A percentile compares a stretch with the other conserved stretches of the same genome.
Evolutionary conservation across 2,113 vertebrate species (phyloP).

Genomic region (Tyrannus savana): DNA sequence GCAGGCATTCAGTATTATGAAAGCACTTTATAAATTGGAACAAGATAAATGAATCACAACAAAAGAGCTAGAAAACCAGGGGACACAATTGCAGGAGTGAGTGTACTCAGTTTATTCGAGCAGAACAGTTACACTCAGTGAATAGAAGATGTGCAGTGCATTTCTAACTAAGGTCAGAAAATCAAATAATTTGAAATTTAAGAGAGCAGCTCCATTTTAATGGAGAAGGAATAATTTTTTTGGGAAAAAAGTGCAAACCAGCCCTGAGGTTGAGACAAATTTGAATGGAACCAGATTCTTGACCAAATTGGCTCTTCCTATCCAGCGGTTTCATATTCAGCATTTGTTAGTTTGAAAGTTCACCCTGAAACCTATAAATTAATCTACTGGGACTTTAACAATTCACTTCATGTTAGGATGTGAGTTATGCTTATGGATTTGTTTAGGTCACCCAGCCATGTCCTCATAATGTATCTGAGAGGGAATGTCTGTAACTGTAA

Average conservation of each 20-base stretch:
- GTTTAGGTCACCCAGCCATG: conserved; percentile 39
- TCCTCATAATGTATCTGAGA: conserved; percentile 33
- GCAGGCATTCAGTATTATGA: conserved; percentile 54
- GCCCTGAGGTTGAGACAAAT: neutral
- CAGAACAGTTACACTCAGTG: conserved; percentile 38
- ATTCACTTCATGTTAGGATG: conserved; percentile 21
- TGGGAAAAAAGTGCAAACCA: neutral
- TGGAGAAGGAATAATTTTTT: conserved; percentile 7
- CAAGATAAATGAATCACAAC: conserved; percentile 61
- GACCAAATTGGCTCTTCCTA: neutral
- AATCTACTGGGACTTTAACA: conserved; percentile 29
- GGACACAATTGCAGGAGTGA: conserved; percentile 36
- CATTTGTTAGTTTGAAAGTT: conserved; percentile 46
- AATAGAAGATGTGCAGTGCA: conserved; percentile 45
- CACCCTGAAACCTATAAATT: conserved; percentile 35
- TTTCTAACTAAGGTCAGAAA: conserved; percentile 48
- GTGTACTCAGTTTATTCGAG: conserved; percentile 44
- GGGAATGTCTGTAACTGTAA: conserved; percentile 35
- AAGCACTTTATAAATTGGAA: conserved; percentile 53
- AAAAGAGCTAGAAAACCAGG: conserved; percentile 43
- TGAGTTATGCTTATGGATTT: conserved; percentile 48
- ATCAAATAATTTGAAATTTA: conserved; percentile 42
- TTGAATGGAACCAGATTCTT: conserved; percentile 11
- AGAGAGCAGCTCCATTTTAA: conserved; percentile 44
- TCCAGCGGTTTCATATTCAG: conserved; percentile 10